A percentile compares a stretch with the other conserved stretches of the same genome.
These are phyloP conservation scores for Apocrypta bakeri DNA, from an alignment of 1,140 invertebrate species.

Conservation along the genomic window DNA sequence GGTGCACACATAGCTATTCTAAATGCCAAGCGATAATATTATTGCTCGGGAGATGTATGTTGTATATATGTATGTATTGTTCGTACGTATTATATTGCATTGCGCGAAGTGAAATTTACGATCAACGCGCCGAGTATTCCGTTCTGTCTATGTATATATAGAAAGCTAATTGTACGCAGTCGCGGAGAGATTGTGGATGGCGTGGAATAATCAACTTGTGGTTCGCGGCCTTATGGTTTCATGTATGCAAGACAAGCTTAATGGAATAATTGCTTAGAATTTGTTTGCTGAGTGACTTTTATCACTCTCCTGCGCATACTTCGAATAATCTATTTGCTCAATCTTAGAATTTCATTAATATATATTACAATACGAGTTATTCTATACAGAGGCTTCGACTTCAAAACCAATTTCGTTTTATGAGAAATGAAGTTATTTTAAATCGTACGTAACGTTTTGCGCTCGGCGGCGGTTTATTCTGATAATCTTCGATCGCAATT, in stretches of 20 bases:
- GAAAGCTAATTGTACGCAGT: conserved; percentile 3
- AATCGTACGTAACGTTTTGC: too few species aligned
- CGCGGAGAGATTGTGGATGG: neutral
- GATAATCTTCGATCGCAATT: neutral
- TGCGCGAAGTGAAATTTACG: conserved; percentile 1
- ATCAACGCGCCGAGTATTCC: neutral
- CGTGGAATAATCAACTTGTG: neutral
- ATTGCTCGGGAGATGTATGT: neutral
- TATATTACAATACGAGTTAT: too few species aligned
- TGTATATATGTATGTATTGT: neutral
- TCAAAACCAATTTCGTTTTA: neutral
- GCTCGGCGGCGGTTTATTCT: neutral
- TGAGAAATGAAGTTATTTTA: too few species aligned
- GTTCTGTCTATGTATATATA: neutral
- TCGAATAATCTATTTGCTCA: too few species aligned
- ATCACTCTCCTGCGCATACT: neutral
- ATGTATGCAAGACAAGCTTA: neutral
- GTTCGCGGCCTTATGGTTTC: neutral
- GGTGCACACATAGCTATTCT: neutral
- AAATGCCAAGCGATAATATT: neutral
- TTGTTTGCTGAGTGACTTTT: conserved; percentile 13
- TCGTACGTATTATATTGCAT: neutral
- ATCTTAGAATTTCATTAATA: neutral
- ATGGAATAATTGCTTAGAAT: conserved; percentile 8
- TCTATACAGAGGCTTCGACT: neutral